Conservation (phyloP, 2,113 vertebrate species). For the Cairina moschata region DNA sequence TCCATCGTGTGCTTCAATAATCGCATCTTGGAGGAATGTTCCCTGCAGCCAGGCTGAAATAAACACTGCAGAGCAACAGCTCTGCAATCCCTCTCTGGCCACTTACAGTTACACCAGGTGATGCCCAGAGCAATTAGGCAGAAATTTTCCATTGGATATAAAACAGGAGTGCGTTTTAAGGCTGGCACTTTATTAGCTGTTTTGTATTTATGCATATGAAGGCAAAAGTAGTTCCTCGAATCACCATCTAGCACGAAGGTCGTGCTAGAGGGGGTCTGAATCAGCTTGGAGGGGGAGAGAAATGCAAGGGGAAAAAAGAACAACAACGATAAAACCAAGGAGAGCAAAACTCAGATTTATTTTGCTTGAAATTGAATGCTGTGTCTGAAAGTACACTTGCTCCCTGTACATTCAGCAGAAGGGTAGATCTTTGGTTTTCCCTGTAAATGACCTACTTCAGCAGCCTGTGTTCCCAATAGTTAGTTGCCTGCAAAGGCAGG, state of each 20-base stretch:
- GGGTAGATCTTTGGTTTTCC: neutral
- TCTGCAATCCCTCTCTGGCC: neutral
- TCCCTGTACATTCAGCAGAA: neutral
- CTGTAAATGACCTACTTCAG: neutral
- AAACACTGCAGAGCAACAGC: neutral
- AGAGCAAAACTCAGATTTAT: neutral
- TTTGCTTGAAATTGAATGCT: neutral
- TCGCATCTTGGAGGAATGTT: neutral
- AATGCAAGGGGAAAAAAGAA: neutral
- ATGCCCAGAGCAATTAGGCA: neutral
- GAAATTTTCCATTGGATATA: slow-evolving; percentile 5
- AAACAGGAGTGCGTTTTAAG: neutral
- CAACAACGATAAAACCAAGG: rapidly evolving
- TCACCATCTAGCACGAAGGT: neutral
- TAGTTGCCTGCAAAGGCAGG: neutral
- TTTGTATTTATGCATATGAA: neutral
- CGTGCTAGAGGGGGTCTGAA: neutral
- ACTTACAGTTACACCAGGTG: neutral
- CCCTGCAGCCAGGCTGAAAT: neutral
- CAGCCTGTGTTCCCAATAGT: neutral
- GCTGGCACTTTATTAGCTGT: neutral
- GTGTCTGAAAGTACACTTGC: neutral
- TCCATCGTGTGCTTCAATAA: neutral
- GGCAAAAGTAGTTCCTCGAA: neutral
- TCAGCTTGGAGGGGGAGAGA: neutral